phyloP scores from a whole-genome alignment of 2,113 vertebrate species.

The Hepsetus odoe region DNA sequence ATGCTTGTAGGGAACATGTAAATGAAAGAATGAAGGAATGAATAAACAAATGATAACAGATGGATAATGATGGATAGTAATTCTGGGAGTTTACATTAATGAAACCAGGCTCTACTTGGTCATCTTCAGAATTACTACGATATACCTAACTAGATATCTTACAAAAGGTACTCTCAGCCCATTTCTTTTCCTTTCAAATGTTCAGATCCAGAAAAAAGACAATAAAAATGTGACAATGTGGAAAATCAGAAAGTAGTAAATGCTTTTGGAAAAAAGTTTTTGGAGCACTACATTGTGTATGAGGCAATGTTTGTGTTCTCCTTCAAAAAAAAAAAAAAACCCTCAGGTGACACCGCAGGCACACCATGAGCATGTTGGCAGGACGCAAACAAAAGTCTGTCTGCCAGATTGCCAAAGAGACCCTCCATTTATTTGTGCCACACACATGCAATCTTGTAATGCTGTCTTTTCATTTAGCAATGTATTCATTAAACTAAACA shows the following conservation, averaged over 20 bases:
- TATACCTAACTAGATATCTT: too few species aligned
- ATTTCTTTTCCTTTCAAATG: not conserved
- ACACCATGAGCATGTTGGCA: conserved; percentile 18
- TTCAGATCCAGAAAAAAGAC: not conserved
- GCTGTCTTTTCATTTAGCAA: not conserved
- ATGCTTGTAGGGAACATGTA: too few species aligned
- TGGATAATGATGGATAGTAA: too few species aligned
- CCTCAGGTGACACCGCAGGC: conserved; percentile 15
- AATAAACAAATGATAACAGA: too few species aligned
- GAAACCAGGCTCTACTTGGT: too few species aligned
- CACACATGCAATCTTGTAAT: conserved; percentile 8
- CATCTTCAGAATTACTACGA: too few species aligned
- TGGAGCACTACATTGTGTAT: not conserved
- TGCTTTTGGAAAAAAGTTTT: not conserved
- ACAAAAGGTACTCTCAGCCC: not conserved
- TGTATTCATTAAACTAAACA: not conserved
- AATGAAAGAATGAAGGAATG: too few species aligned
- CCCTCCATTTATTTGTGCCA: conserved; percentile 9
- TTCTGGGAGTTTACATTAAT: too few species aligned
- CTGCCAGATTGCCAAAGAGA: conserved; percentile 28
- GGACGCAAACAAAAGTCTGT: conserved; percentile 1
- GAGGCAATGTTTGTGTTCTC: not conserved
- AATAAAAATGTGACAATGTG: not conserved
- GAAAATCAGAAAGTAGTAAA: not conserved
- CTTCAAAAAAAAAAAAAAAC: too few species aligned